Conservation (phyloP, 2,888 invertebrate species). For the Julus scanicus region DNA sequence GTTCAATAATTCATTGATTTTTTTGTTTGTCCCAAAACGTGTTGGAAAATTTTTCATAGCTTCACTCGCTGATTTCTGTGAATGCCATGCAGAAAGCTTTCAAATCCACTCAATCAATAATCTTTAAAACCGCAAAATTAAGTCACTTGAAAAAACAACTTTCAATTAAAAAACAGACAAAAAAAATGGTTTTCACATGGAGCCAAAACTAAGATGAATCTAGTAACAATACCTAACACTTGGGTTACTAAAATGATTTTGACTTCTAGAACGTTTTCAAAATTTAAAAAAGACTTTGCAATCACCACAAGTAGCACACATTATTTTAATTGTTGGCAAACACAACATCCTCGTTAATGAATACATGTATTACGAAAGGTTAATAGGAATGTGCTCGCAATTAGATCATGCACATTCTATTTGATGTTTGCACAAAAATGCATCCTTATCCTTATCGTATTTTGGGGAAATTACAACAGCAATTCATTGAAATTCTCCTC, state of each 20-base stretch:
- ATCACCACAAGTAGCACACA: background rate
- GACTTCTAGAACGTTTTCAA: too few species aligned
- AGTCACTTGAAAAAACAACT: too few species aligned
- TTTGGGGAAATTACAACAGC: constrained; percentile 9
- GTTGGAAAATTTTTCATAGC: background rate
- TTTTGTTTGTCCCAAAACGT: background rate
- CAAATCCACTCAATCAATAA: too few species aligned
- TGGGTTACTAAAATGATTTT: too few species aligned
- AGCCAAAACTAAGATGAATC: too few species aligned
- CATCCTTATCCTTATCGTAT: background rate
- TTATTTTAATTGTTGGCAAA: background rate
- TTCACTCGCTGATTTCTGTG: background rate
- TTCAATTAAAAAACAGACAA: too few species aligned
- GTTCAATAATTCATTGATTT: background rate
- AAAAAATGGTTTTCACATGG: too few species aligned
- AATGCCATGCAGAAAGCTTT: background rate
- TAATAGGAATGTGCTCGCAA: background rate
- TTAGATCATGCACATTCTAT: background rate
- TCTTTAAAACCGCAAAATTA: too few species aligned
- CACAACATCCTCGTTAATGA: too few species aligned
- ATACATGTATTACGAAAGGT: too few species aligned
- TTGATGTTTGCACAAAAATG: background rate
- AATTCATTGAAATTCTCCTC: constrained; percentile 5
- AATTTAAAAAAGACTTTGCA: too few species aligned
- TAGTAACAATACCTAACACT: too few species aligned